Conservation (phyloP, 2,888 invertebrate species). For the Cosmia pyralina region DNA sequence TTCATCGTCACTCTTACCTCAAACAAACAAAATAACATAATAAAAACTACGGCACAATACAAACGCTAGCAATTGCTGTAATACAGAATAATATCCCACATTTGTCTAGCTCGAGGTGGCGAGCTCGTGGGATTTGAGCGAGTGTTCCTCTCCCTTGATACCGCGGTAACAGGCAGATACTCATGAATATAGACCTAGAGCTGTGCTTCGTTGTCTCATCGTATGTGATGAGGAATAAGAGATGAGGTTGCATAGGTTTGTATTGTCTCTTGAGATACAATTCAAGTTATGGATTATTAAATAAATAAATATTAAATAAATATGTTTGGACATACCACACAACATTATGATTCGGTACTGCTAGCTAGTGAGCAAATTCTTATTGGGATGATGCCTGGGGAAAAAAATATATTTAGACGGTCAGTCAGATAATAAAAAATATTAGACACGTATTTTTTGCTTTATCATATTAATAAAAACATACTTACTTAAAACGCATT, state of each 20-base stretch:
- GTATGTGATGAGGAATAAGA: background rate
- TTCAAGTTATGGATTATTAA: background rate
- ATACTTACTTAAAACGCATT: no score
- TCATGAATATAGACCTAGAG: slow-evolving; percentile 14
- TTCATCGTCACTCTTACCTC: background rate
- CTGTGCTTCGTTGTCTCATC: background rate
- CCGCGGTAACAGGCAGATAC: background rate
- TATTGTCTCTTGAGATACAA: background rate
- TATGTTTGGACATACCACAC: no score
- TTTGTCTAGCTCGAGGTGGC: slow-evolving; percentile 42
- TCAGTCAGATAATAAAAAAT: no score
- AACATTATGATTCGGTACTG: no score
- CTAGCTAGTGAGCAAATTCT: background rate
- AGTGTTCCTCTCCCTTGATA: background rate
- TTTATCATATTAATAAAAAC: no score
- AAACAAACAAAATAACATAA: slow-evolving; percentile 2
- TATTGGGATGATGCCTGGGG: background rate
- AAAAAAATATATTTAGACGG: no score
- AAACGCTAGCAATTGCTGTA: slow-evolving; percentile 38
- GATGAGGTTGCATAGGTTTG: background rate
- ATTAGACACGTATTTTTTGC: no score
- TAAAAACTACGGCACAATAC: slow-evolving; percentile 3
- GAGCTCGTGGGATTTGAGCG: slow-evolving; percentile 3
- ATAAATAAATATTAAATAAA: no score
- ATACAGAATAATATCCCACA: slow-evolving; percentile 50